phyloP scores from a whole-genome alignment of 2,888 invertebrate genomes.

The Campoplex capitator region DNA sequence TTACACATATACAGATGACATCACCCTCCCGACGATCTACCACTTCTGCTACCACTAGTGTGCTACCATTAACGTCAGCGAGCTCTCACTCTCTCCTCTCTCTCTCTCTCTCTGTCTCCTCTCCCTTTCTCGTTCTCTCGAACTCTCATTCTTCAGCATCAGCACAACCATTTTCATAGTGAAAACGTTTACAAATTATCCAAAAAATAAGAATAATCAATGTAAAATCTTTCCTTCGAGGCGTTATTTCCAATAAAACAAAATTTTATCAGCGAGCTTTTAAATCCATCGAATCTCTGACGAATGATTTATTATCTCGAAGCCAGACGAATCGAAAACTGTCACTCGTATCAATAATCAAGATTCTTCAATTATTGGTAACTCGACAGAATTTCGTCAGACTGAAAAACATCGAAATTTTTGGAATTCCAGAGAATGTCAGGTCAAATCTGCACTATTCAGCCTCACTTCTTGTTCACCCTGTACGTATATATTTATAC shows the following conservation, averaged over 20 bases:
- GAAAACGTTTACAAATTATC: not conserved
- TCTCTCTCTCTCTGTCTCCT: conserved; percentile 17
- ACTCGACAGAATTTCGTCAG: not conserved
- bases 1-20: conserved; percentile 21
- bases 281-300: not conserved
- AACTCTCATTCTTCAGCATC: not conserved
- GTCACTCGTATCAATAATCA: not conserved
- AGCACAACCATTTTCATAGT: not conserved
- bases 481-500: conserved; percentile 2
- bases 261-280: not conserved
- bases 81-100: conserved; percentile 35
- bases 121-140: not conserved
- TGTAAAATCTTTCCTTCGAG: not conserved
- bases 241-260: not conserved
- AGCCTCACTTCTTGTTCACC: not conserved
- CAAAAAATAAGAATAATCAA: not conserved
- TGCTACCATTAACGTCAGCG: conserved; percentile 71
- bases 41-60: conserved; percentile 59
- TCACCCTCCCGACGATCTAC: conserved; percentile 62
- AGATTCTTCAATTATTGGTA: not conserved
- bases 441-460: not conserved
- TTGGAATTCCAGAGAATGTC: not conserved
- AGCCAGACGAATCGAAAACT: not conserved
- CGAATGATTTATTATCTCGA: not conserved
- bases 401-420: not conserved